A percentile compares a stretch with the other conserved stretches of the same genome.
Conservation (phyloP, 30 jellyfish, hydroid and myxozoan genomes). For the Pelagia noctiluca region DNA sequence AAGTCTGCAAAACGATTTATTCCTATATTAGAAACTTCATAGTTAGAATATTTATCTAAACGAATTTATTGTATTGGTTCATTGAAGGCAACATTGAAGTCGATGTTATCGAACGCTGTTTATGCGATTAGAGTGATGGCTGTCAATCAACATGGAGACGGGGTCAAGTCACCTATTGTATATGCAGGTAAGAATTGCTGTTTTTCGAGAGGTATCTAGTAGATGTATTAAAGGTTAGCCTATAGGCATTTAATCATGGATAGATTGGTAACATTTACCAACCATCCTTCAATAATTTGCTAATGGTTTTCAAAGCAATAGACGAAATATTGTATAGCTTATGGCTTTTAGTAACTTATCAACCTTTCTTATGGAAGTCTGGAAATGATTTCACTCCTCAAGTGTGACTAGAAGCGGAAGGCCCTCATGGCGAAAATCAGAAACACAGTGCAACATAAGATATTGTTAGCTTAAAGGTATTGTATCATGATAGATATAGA, state of each 20-base stretch:
- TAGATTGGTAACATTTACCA: background rate
- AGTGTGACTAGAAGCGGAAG: no score
- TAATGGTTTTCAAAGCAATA: background rate
- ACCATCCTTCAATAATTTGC: background rate
- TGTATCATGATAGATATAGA: no score
- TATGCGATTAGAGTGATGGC: constrained; percentile 79
- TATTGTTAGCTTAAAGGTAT: no score
- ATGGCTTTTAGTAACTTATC: background rate
- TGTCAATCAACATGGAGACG: constrained; percentile 80
- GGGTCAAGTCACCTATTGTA: constrained; percentile 59
- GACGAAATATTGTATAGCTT: background rate
- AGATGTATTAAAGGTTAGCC: background rate
- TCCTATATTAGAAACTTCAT: no score
- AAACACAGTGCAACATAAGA: no score
- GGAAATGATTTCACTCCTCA: no score
- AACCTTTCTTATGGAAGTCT: background rate
- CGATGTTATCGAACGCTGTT: no score
- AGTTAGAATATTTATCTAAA: no score
- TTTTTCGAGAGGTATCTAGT: background rate
- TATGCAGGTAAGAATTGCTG: constrained; percentile 46
- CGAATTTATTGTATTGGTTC: no score
- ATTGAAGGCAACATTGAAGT: no score
- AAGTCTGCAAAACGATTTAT: no score
- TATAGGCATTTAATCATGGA: background rate
- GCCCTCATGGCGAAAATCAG: no score